These are phyloP conservation scores for Heliothis subflexa DNA, from an alignment of 1,140 invertebrate species.

Conservation along the genomic window DNA sequence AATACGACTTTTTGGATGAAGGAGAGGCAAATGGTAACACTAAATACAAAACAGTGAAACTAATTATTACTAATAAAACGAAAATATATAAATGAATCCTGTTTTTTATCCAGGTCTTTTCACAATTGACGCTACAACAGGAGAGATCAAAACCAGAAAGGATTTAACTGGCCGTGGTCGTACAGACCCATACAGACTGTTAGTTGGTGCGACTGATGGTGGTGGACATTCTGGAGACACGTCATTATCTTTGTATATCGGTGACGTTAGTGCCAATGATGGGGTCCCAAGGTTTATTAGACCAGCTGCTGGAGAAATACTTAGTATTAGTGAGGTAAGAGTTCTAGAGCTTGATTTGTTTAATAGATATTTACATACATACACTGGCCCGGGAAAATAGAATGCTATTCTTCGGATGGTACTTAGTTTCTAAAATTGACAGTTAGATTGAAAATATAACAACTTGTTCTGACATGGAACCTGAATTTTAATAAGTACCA, in stretches of 20 bases:
- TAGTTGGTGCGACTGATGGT: conserved; percentile 90
- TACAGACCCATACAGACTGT: conserved; percentile 90
- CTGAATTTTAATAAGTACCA: background rate
- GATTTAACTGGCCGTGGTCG: conserved; percentile 92
- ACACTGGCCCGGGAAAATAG: no score
- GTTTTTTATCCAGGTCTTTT: conserved; percentile 87
- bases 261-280: conserved; percentile 94
- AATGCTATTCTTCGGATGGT: no score
- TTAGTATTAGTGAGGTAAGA: conserved; percentile 90
- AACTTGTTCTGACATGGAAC: background rate
- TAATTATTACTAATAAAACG: background rate
- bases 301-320: conserved; percentile 90
- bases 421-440: no score
- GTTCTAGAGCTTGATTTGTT: no score
- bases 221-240: conserved; percentile 89
- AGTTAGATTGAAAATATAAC: no score
- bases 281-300: conserved; percentile 92
- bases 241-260: conserved; percentile 90
- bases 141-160: conserved; percentile 89
- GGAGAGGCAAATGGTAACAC: conserved; percentile 89
- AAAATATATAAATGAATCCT: background rate
- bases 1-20: conserved; percentile 90
- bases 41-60: background rate
- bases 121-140: conserved; percentile 89
- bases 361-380: no score